Evolutionary conservation across 2,113 vertebrate genomes (phyloP), one percentile per base, ranked within the genome.

Genomic region (Piliocolobus tephrosceles): DNA sequence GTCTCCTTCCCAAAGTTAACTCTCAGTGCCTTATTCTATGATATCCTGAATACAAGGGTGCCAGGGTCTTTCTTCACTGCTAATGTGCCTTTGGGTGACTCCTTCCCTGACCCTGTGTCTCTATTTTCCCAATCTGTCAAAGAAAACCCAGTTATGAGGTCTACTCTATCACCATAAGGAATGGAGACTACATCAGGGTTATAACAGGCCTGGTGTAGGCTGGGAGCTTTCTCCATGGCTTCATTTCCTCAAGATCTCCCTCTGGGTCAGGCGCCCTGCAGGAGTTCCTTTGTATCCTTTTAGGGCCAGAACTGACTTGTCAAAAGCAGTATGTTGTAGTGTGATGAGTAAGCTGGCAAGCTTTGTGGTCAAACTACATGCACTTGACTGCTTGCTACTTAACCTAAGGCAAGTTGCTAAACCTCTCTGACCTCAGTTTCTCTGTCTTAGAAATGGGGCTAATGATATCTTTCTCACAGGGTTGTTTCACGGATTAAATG

Each of bases 381-480:
- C 40, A 85, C 27, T 85, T 96, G 58, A 91, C 22, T 91, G n/a
- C 8, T 94, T 95, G 20, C 18, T 97, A 57, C 43, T 82, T 92
- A 30, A 92, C 22, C 52, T 87, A 80, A 88, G n/a, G 3, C 14
- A 64, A 89, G 45, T 85, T 96, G 27, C 68, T 94, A 88, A 90
- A 76, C 89, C 52, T 64, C 20, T 91, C 76, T 81, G 38, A 95
- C 20, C 17, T 88, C 66, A 61, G 20, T 70, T 87, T 82, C 23
- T 94, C n/a, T 88, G 57, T 32, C 40, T 40, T 72, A 88, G 79
- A 96, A 95, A 95, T 96, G 43, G 68, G 10, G 27, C 22, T 91
- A 84, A 91, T 84, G 47, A 17, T 82, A 90, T 80, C 27, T 57
- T 18, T 95, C 83, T 91, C 66, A 93, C 18, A 96, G 57, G 6